Evolutionary conservation across 2,113 vertebrate genomes (phyloP).

Genomic region (Oryzias melastigma): DNA sequence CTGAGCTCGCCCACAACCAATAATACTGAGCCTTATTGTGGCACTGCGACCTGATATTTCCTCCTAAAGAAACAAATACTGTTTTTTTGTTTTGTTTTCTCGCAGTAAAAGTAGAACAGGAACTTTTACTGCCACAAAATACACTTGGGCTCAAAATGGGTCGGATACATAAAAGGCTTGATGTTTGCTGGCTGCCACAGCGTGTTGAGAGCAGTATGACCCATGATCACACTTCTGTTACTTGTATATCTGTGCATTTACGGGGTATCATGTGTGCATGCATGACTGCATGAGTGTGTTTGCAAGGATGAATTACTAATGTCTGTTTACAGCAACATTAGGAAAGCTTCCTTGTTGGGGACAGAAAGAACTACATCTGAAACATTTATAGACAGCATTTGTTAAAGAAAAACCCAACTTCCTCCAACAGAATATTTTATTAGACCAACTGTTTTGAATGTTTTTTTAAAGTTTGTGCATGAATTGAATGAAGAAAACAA

Average conservation of each 20-base stretch:
- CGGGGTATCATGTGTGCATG: constrained; percentile 61
- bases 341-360: background rate
- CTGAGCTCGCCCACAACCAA: constrained; percentile 62
- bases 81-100: background rate
- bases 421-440: background rate
- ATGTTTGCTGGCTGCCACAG: constrained; percentile 61
- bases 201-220: constrained; percentile 58
- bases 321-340: background rate
- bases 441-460: too few species aligned
- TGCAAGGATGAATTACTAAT: constrained; percentile 15
- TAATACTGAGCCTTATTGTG: constrained; percentile 43
- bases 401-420: background rate
- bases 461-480: too few species aligned
- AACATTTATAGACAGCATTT: background rate
- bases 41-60: constrained; percentile 18
- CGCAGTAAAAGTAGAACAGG: background rate
- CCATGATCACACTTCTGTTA: constrained; percentile 49
- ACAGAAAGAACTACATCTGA: background rate
- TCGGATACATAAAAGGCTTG: constrained; percentile 53
- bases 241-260: constrained; percentile 59
- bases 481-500: too few species aligned
- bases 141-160: constrained; percentile 40
- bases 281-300: constrained; percentile 63
- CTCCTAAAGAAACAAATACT: background rate
- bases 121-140: constrained; percentile 3